These are phyloP conservation scores for Cephus pulcher DNA, from an alignment of 2,888 invertebrate genomes.

Conservation along the genomic window DNA sequence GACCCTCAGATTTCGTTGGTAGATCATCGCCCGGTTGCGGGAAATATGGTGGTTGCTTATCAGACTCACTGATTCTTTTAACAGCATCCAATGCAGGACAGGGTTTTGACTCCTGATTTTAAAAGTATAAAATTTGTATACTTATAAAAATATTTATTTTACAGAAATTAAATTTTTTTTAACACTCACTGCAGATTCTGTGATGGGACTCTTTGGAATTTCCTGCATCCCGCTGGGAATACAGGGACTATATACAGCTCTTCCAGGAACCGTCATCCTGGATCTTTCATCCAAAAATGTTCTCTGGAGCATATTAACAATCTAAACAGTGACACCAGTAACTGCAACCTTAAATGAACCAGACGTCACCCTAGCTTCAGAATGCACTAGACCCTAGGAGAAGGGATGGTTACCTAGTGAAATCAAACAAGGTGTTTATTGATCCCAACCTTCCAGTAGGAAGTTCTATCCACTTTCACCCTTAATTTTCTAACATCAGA, in stretches of 20 bases:
- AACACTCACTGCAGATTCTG: conserved; percentile 23
- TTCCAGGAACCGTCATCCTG: conserved; percentile 30
- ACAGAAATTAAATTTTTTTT: not conserved
- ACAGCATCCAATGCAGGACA: conserved; percentile 28
- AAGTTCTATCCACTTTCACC: not conserved
- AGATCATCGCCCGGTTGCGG: conserved; percentile 70
- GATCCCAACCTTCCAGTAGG: conserved; percentile 19
- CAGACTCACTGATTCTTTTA: conserved; percentile 23
- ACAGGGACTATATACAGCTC: conserved; percentile 27
- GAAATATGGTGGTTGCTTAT: conserved; percentile 68
- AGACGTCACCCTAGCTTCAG: not conserved
- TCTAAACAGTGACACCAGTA: conserved; percentile 4
- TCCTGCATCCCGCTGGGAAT: conserved; percentile 8
- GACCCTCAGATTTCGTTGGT: conserved; percentile 52
- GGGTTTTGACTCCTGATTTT: conserved; percentile 11
- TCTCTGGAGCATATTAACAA: conserved; percentile 36
- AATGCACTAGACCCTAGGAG: not conserved
- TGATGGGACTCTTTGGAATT: conserved; percentile 24
- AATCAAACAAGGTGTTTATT: conserved; percentile 31
- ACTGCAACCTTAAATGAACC: not conserved
- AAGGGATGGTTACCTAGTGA: conserved; percentile 26
- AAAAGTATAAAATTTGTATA: not conserved
- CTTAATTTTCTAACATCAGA: not conserved
- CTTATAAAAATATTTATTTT: conserved; percentile 6
- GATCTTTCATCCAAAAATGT: conserved; percentile 36